Base-by-base conservation (phyloP, 2,888 invertebrate species). In the Acleris cristana region DNA sequence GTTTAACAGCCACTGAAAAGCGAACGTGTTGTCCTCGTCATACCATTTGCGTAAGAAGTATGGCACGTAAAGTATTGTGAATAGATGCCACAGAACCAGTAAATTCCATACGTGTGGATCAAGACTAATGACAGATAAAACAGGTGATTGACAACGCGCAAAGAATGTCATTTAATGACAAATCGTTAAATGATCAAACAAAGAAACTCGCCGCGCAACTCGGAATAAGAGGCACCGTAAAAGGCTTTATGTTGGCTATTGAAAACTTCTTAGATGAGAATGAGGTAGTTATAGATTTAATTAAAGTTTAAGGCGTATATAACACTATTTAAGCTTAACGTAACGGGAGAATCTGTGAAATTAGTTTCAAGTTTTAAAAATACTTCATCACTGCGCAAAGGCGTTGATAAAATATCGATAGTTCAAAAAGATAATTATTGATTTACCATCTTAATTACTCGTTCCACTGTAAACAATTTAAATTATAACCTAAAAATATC, bases 171-270 rank as follows among this genome's bases (percentile, higher is more conserved):
- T 49, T 57, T 54, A 62, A 58, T 67, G 67, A 63, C 63, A 58
- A 67, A 67, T 67, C 62, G 67, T 58, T 63, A 54, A 67, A 62
- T 53, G 58, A 67, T 63, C 67, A 45, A 53, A 53, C 48, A 57
- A 52, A 67, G 62, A 54, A 53, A 53, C 40, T 48, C 53, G 53
- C 19, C 48, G 52, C n/a, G 62, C 34, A 34, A 34, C 34, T 34
- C 34, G 14, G 12, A 34, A 40, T 14, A 52, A 34, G 44, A 51
- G 18, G 21, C 40, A 40, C 62, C 66, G 45, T 67, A 67, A 58
- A 67, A 63, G 58, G 62, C 52, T 63, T 67, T 67, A 67, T 53
- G 14, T 48, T 30, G 19, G 44, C 53, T 48, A 57, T 54, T 58
- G 45, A 60, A 23, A 53, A 14, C 19, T 48, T 30, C 48, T 16